A percentile compares a stretch with the other conserved stretches of the same genome.
Conservation (phyloP, 2,113 vertebrate genomes). For the Zosterops pallidus region DNA sequence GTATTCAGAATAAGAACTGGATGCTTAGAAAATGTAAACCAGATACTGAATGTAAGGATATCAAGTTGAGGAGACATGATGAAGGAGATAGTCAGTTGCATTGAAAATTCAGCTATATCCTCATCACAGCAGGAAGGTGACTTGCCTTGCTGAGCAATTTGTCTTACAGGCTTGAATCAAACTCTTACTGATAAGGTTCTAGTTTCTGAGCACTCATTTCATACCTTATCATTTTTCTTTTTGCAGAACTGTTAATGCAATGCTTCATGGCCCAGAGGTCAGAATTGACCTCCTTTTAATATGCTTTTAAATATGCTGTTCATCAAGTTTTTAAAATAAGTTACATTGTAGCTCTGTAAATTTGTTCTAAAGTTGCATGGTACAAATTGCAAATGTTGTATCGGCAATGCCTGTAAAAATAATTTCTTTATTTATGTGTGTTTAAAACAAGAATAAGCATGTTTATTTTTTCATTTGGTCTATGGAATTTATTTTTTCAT, state of each 20-base stretch:
- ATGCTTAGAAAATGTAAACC: slow-evolving; percentile 72
- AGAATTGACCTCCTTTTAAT: slow-evolving; percentile 80
- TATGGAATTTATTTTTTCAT: background rate
- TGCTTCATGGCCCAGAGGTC: slow-evolving; percentile 82
- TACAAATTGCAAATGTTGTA: slow-evolving; percentile 41
- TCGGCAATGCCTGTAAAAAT: background rate
- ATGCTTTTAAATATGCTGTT: slow-evolving; percentile 71
- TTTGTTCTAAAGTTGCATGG: slow-evolving; percentile 44
- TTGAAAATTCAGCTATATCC: slow-evolving; percentile 79
- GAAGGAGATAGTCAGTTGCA: slow-evolving; percentile 73
- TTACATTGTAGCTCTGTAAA: slow-evolving; percentile 28
- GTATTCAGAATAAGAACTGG: slow-evolving; percentile 73
- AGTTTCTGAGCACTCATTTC: slow-evolving; percentile 79
- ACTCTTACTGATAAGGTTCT: slow-evolving; percentile 80
- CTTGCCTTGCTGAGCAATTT: slow-evolving; percentile 82
- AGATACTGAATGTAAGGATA: slow-evolving; percentile 62
- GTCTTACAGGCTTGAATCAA: slow-evolving; percentile 82
- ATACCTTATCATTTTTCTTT: slow-evolving; percentile 83
- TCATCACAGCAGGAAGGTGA: slow-evolving; percentile 81
- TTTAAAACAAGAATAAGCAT: background rate
- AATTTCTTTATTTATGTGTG: background rate
- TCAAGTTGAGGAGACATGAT: slow-evolving; percentile 73
- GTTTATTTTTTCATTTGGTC: background rate
- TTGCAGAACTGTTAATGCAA: slow-evolving; percentile 74
- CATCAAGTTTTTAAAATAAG: slow-evolving; percentile 61